Evolutionary conservation across 1,140 invertebrate species (phyloP).

Genomic region (Pararge aegeria): DNA sequence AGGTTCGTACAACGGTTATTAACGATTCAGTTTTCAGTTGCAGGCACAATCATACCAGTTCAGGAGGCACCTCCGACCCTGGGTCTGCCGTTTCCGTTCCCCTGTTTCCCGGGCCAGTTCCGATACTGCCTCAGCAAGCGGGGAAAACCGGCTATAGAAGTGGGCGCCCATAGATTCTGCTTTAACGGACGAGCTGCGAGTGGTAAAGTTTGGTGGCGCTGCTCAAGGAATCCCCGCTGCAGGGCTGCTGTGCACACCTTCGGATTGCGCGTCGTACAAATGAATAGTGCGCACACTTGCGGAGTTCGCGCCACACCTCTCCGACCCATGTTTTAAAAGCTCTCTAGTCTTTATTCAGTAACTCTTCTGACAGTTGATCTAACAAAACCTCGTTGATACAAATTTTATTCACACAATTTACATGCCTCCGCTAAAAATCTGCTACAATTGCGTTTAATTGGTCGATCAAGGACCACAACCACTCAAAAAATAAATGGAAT

Average conservation of each 20-base stretch:
- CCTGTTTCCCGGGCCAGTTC: constrained; percentile 72
- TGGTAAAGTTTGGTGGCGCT: constrained; percentile 76
- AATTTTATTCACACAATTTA: too few species aligned
- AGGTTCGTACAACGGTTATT: constrained; percentile 30
- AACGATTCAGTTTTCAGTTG: constrained; percentile 50
- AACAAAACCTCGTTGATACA: too few species aligned
- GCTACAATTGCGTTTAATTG: too few species aligned
- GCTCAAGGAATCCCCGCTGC: constrained; percentile 70
- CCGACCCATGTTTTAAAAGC: constrained; percentile 65
- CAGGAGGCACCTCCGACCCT: constrained; percentile 54
- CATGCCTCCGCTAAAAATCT: too few species aligned
- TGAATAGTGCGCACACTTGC: constrained; percentile 73
- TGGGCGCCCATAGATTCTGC: constrained; percentile 71
- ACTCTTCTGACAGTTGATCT: too few species aligned
- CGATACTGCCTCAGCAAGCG: constrained; percentile 74
- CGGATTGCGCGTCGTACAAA: constrained; percentile 67
- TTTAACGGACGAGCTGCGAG: constrained; percentile 74
- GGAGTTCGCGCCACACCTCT: constrained; percentile 70
- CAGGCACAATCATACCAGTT: constrained; percentile 46
- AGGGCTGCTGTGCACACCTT: constrained; percentile 73
- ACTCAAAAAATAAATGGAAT: too few species aligned
- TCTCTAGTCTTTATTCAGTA: too few species aligned
- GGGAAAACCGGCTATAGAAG: constrained; percentile 71
- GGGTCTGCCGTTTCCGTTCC: constrained; percentile 68
- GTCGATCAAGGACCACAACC: too few species aligned